Percentiles rank a stretch among this genome's conserved stretches.
These are phyloP conservation scores for Spisula solida DNA, from an alignment of 2,888 invertebrate species.

Conservation along the genomic window DNA sequence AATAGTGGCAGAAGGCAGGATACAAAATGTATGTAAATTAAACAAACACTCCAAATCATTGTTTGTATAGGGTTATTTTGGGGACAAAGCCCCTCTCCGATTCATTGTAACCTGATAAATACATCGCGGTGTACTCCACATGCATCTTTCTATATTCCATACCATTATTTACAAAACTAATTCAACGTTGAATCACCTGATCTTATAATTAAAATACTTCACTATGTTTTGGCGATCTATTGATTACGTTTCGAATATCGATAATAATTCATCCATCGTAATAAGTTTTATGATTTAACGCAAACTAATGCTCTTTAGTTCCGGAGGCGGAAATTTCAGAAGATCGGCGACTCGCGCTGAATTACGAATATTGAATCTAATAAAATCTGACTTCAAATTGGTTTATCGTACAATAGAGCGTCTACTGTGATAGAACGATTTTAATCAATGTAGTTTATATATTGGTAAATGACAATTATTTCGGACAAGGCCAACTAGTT, in stretches of 20 bases:
- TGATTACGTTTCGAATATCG: slow-evolving; percentile 15
- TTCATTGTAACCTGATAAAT: not conserved
- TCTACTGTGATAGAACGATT: not conserved
- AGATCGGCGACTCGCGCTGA: not conserved
- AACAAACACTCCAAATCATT: not conserved
- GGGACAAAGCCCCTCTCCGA: not conserved
- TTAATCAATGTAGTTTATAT: not conserved
- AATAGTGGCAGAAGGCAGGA: not conserved
- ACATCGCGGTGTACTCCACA: not conserved
- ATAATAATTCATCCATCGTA: not conserved
- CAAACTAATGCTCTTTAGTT: not conserved
- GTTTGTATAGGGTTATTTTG: not conserved
- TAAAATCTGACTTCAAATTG: not conserved
- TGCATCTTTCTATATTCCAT: slow-evolving; percentile 12
- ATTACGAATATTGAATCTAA: slow-evolving; percentile 4
- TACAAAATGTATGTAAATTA: not conserved
- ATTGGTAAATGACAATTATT: not conserved
- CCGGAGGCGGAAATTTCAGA: not conserved
- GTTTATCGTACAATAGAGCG: slow-evolving; percentile 6
- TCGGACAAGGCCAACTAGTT: not conserved
- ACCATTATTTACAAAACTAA: not conserved
- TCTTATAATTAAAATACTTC: not conserved
- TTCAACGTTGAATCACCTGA: not conserved
- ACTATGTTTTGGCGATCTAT: not conserved
- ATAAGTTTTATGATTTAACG: not conserved